Evolutionary conservation across 1,140 invertebrate genomes (phyloP), one percentile per base, ranked within the genome.

Genomic region (Heterodera carotae): DNA sequence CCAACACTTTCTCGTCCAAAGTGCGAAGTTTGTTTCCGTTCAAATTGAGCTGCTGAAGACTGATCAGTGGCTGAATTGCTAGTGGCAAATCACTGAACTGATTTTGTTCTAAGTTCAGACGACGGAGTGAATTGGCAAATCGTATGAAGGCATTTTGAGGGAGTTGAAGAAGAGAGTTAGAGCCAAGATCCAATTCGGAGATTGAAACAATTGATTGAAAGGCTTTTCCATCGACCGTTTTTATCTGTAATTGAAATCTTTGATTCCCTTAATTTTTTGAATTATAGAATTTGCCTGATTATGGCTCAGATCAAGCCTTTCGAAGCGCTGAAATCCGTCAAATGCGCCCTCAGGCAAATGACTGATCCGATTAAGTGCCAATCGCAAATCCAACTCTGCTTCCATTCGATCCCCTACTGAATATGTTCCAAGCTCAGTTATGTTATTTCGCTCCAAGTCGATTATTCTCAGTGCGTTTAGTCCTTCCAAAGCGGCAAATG

Each of bases 391-490:
- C 27, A 84, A 6, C 59, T 83, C 71, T 15, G 43, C 77, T 33
- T 79, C 59, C 22, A 48, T 5, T 22, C 39, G 29, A n/a, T n/a
- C n/a, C n/a, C 56, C 60, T 77, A 66, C 25, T 48, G n/a, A 27
- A 83, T 81, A 34, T 15, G 83, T 31, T 25, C 39, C 33, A 2
- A 83, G 66, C 29, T 62, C 31, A 5, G 31, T 84, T 53, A 83
- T 84, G 59, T 83, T 84, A 29, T 83, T 83, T 22, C 78, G 59
- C 39, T 83, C 75, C 27, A 83, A 74, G 75, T 83, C 79, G 33
- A 83, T 31, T 56, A 53, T 80, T 7, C 72, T 34, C 31, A 83
- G 73, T 3, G 68, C 18, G 22, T 43, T 76, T 18, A 83, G 62
- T 5, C 72, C 75, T 25, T 53, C 25, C 18, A 84, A 25, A 27